phyloP scores from a whole-genome alignment of 2,888 invertebrate genomes.

The Amphiduros pacificus region DNA sequence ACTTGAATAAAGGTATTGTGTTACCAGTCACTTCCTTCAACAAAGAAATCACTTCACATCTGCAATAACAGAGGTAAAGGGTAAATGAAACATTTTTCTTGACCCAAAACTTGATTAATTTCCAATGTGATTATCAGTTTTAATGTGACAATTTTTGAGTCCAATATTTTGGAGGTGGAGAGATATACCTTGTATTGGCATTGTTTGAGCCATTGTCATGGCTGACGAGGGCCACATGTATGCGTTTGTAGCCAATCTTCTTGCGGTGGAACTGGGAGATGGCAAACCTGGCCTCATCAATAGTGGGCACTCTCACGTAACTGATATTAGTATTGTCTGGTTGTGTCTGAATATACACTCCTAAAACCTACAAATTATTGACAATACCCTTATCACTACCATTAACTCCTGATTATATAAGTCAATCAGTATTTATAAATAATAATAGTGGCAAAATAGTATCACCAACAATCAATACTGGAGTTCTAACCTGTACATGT shows the following conservation, averaged over 20 bases:
- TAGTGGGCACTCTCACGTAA: slow-evolving; percentile 71
- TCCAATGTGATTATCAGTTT: too few species aligned
- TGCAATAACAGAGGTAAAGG: too few species aligned
- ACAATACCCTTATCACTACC: too few species aligned
- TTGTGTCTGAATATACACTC: slow-evolving; percentile 68
- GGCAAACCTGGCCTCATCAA: slow-evolving; percentile 70
- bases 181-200: slow-evolving; percentile 39
- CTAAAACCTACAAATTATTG: slow-evolving; percentile 63
- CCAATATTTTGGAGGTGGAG: too few species aligned
- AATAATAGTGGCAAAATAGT: too few species aligned
- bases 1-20: slow-evolving; percentile 76
- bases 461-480: too few species aligned
- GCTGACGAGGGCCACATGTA: slow-evolving; percentile 67
- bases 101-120: too few species aligned
- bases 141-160: too few species aligned
- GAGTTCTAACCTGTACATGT: slow-evolving; percentile 68
- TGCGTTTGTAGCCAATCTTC: slow-evolving; percentile 78
- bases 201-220: slow-evolving; percentile 40
- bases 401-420: too few species aligned
- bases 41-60: slow-evolving; percentile 73
- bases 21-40: slow-evolving; percentile 76
- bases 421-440: too few species aligned
- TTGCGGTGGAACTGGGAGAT: slow-evolving; percentile 83
- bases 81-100: too few species aligned
- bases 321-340: slow-evolving; percentile 73